These are phyloP conservation scores for Tachyglossus aculeatus DNA, from an alignment of 2,797 vertebrate genomes.

Conservation along the genomic window DNA sequence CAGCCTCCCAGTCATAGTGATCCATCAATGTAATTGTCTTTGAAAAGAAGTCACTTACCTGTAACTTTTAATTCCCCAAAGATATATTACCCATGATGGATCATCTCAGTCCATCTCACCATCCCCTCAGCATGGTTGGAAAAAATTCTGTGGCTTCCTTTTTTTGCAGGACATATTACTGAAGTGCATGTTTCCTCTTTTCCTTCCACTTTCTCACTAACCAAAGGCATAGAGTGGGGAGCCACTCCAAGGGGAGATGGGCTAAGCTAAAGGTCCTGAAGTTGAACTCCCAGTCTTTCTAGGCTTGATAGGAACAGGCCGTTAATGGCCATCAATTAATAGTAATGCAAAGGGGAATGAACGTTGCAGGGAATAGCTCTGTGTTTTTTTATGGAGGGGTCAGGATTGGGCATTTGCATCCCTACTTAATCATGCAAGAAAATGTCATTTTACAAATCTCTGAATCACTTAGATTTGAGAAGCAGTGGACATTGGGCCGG, in stretches of 20 bases:
- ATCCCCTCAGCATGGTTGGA: not conserved
- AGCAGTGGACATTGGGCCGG: slow-evolving; percentile 32
- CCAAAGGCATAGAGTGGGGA: not conserved
- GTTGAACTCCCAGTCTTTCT: not conserved
- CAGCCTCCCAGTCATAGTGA: too few relatives aligned
- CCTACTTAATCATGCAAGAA: not conserved
- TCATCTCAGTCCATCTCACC: not conserved
- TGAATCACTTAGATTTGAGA: not conserved
- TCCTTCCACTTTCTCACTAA: not conserved
- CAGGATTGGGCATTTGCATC: not conserved
- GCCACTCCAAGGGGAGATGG: not conserved
- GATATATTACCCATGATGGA: not conserved
- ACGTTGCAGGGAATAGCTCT: too few relatives aligned
- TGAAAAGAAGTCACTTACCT: too few relatives aligned
- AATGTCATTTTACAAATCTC: not conserved
- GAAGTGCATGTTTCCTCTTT: not conserved
- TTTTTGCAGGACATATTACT: not conserved
- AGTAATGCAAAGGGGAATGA: too few relatives aligned
- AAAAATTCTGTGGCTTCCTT: not conserved
- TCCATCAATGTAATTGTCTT: too few relatives aligned
- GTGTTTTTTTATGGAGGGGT: too few relatives aligned
- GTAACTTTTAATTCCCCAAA: not conserved
- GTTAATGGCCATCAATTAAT: not conserved
- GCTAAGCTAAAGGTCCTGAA: not conserved
- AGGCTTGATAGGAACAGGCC: not conserved